Evolutionary conservation across 2,113 vertebrate species (phyloP), one percentile per base, ranked within the genome.

Genomic region (Ctenomys sociabilis): DNA sequence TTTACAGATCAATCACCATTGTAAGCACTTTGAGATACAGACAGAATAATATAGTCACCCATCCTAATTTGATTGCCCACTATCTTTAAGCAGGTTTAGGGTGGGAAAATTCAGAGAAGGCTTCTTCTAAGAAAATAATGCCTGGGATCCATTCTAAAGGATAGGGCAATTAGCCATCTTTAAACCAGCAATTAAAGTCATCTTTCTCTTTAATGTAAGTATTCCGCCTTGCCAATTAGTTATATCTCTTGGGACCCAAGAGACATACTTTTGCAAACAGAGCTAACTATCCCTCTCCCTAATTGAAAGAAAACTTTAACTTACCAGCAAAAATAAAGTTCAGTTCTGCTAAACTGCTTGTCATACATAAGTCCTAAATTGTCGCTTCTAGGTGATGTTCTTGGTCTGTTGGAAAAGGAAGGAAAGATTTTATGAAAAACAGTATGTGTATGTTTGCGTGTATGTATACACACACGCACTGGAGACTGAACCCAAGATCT

Each of bases 261-360:
- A 57, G n/a, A 57, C 2, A 86, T 40, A 22, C 2, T 66, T 93
- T 91, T 86, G 17, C 59, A 91, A 95, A 89, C 26, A 12, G 16
- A 86, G 28, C 68, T 80, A 26, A 61, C 30, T 13, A 54, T 16
- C 30, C 70, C 63, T 92, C 35, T 37, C 4, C 54, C 57, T 96
- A 83, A 90, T 40, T 89, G 43, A 87, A 84, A 96, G n/a, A 87
- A 92, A 96, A 85, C 8, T 80, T 86, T 77, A 80, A 86, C 52
- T 94, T 91, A 45, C 35, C 12, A 49, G 13, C 61, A 96, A 91
- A 30, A 95, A 66, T 81, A 43, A 93, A 61, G 45, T 83, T 61
- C 78, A 82, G 66, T 43, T 28, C 72, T 93, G 28, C n/a, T 68
- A 84, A 63, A 30, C n/a, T n/a, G n/a, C n/a, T 91, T 90, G 40